Conservation (phyloP, 2,797 vertebrate genomes). For the Ataeniobius toweri region DNA sequence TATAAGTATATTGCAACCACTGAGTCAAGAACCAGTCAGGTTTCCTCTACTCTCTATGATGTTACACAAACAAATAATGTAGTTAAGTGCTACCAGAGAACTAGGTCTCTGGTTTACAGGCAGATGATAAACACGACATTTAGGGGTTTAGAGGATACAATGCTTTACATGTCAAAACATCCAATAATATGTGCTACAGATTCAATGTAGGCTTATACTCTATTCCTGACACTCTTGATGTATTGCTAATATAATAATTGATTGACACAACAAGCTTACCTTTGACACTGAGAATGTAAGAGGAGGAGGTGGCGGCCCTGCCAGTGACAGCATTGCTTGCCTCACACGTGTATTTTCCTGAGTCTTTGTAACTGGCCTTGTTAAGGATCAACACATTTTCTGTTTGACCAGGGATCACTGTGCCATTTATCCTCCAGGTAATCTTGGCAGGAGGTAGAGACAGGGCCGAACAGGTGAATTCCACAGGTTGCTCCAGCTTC, state of each 20-base stretch:
- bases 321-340: slow-evolving; percentile 68
- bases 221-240: background rate
- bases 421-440: slow-evolving; percentile 75
- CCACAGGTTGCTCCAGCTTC: accelerated
- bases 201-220: background rate
- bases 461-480: slow-evolving; percentile 29
- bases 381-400: accelerated
- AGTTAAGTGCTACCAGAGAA: background rate
- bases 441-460: slow-evolving; percentile 62
- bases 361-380: slow-evolving; percentile 5
- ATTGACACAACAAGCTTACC: slow-evolving; percentile 51
- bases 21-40: slow-evolving; percentile 2
- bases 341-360: slow-evolving; percentile 71
- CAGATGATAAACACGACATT: background rate
- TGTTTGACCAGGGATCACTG: accelerated
- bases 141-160: background rate
- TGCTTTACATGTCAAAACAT: background rate
- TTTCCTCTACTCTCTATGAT: slow-evolving; percentile 2
- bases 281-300: slow-evolving; percentile 56
- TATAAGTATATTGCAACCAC: background rate
- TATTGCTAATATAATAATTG: background rate
- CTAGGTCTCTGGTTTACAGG: background rate
- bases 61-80: background rate
- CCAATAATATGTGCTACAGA: background rate
- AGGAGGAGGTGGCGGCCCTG: accelerated